Evolutionary conservation across 2,113 vertebrate species (phyloP).

Genomic region (Catharus bicknelli): DNA sequence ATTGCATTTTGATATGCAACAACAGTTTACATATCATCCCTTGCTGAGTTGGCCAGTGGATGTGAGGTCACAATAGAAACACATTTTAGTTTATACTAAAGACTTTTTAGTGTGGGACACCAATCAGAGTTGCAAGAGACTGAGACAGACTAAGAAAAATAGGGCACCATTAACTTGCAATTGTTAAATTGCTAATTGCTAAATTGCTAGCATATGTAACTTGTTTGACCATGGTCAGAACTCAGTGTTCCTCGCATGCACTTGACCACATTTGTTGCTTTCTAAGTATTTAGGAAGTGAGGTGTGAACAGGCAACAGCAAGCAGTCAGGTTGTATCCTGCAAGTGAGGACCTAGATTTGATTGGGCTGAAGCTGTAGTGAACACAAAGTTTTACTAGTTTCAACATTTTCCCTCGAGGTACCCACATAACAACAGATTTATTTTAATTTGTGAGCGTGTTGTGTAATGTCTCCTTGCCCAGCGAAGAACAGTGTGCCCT

Average conservation of each 20-base stretch:
- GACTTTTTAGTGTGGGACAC: background rate
- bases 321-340: background rate
- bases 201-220: background rate
- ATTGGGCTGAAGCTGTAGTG: background rate
- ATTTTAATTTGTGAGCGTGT: background rate
- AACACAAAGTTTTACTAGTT: background rate
- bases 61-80: background rate
- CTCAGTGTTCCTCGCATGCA: background rate
- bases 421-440: background rate
- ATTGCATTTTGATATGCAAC: background rate
- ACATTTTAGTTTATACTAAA: background rate
- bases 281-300: background rate
- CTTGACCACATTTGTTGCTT: background rate
- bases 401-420: background rate
- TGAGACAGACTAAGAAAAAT: background rate
- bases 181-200: background rate
- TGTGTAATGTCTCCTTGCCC: background rate
- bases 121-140: background rate
- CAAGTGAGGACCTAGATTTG: background rate
- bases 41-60: background rate
- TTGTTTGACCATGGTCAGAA: background rate
- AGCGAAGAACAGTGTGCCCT: background rate
- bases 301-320: background rate
- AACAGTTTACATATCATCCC: background rate
- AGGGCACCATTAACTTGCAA: background rate